A percentile compares a stretch with the other conserved stretches of the same genome.
These are phyloP conservation scores for Geopemphigus sp. DNA, from an alignment of 1,140 invertebrate genomes.

Conservation along the genomic window DNA sequence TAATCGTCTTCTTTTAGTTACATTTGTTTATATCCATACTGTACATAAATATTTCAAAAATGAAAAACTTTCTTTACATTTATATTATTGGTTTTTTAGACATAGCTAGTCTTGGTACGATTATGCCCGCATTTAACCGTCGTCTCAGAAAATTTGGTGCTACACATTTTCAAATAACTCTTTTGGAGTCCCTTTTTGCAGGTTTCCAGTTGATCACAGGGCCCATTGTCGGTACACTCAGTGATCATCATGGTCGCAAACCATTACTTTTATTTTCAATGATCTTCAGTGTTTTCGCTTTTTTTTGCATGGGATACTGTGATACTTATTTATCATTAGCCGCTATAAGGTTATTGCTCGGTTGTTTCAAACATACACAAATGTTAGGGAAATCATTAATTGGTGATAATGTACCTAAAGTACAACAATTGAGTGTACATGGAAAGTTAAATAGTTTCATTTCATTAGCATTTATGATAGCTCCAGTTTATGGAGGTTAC, in stretches of 20 bases:
- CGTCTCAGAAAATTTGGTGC: constrained; percentile 63
- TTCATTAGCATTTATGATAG: constrained; percentile 92
- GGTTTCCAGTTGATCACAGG: constrained; percentile 92
- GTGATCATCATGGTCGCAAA: constrained; percentile 91
- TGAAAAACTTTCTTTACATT: constrained; percentile 9
- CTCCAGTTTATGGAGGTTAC: constrained; percentile 87
- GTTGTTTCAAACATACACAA: constrained; percentile 84
- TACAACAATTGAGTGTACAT: constrained; percentile 74
- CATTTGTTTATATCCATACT: constrained; percentile 14
- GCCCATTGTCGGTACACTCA: constrained; percentile 88
- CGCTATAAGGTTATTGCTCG: constrained; percentile 85
- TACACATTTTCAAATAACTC: constrained; percentile 66
- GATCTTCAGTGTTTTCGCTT: constrained; percentile 58
- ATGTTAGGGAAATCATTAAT: constrained; percentile 84
- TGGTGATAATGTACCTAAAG: constrained; percentile 83
- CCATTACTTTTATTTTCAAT: constrained; percentile 78
- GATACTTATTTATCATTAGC: constrained; percentile 88
- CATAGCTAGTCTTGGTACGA: constrained; percentile 67
- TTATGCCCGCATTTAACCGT: constrained; percentile 63
- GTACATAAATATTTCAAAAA: not conserved
- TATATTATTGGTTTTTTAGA: constrained; percentile 59
- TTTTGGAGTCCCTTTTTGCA: constrained; percentile 93
- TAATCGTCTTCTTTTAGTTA: constrained; percentile 8
- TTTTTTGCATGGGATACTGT: constrained; percentile 70
- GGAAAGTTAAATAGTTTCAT: constrained; percentile 95